These are phyloP conservation scores for Drosophila kohkoa DNA, from an alignment of 1,140 invertebrate species.

Conservation along the genomic window DNA sequence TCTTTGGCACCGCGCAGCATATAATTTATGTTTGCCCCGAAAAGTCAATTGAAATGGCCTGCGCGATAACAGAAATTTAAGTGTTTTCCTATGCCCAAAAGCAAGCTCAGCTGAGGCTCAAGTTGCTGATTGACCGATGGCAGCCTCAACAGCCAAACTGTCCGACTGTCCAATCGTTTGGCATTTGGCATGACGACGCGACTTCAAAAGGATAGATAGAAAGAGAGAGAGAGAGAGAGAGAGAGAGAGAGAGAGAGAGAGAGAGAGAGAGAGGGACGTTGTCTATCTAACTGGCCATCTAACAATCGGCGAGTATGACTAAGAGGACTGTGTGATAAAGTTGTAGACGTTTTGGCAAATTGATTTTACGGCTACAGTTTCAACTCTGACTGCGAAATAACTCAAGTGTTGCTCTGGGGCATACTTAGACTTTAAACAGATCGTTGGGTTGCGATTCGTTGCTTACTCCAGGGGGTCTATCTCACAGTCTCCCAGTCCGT, in stretches of 20 bases:
- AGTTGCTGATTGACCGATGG: slow-evolving; percentile 52
- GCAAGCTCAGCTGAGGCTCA: slow-evolving; percentile 11
- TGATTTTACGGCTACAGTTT: slow-evolving; percentile 76
- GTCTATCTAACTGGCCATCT: slow-evolving; percentile 11
- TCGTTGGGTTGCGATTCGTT: slow-evolving; percentile 67
- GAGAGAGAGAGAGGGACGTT: slow-evolving; percentile 1
- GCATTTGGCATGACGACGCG: slow-evolving; percentile 63
- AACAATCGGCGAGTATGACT: slow-evolving; percentile 36
- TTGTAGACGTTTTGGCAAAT: slow-evolving; percentile 81
- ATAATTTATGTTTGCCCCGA: slow-evolving; percentile 74
- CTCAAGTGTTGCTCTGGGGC: slow-evolving; percentile 72
- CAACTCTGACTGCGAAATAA: slow-evolving; percentile 65
- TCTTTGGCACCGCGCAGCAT: slow-evolving; percentile 68
- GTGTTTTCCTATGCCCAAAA: slow-evolving; percentile 64
- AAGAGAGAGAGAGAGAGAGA: background rate
- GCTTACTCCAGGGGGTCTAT: slow-evolving; percentile 13
- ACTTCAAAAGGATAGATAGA: slow-evolving; percentile 39
- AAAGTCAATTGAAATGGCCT: slow-evolving; percentile 80
- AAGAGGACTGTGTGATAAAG: slow-evolving; percentile 65
- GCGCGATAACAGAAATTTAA: slow-evolving; percentile 69
- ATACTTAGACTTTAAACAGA: slow-evolving; percentile 83
- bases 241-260: background rate
- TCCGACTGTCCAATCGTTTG: slow-evolving; percentile 27
- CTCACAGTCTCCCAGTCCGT: background rate
- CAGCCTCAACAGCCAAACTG: slow-evolving; percentile 58